These are phyloP conservation scores for Tadarida brasiliensis DNA, from an alignment of 2,797 vertebrate species.

Conservation along the genomic window DNA sequence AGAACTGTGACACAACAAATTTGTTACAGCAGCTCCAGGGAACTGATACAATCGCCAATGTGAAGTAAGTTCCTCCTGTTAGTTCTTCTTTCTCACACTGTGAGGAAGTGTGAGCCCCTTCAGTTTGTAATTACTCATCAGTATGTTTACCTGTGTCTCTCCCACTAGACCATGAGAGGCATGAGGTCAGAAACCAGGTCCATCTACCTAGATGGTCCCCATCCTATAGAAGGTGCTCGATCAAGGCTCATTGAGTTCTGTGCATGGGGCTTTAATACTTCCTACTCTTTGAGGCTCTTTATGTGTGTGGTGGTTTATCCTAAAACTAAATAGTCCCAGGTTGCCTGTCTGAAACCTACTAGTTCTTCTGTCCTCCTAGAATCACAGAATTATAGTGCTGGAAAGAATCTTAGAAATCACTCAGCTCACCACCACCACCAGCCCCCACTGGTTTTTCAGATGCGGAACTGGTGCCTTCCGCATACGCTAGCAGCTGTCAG, in stretches of 20 bases:
- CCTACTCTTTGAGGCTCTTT: background rate
- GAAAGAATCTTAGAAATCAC: background rate
- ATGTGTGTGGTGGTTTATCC: background rate
- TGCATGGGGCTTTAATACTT: background rate
- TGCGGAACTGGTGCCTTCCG: background rate
- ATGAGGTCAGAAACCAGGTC: background rate
- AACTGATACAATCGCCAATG: background rate
- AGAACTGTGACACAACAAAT: background rate
- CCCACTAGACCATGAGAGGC: background rate
- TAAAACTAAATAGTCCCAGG: background rate
- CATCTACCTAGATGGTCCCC: fast-evolving
- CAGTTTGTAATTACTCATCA: background rate
- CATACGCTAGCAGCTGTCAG: background rate
- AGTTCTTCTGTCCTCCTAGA: background rate
- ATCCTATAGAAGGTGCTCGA: background rate
- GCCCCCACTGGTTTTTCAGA: background rate
- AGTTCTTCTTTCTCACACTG: background rate
- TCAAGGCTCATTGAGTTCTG: background rate
- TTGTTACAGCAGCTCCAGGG: background rate
- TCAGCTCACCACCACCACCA: background rate
- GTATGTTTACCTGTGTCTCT: background rate
- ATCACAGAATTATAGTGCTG: background rate
- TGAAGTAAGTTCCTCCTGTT: background rate
- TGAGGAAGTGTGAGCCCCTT: background rate
- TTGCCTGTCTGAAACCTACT: background rate